Percentiles rank a stretch among this genome's conserved stretches.
Evolutionary conservation across 2,113 vertebrate genomes (phyloP).

Genomic region (Gopherus flavomarginatus): DNA sequence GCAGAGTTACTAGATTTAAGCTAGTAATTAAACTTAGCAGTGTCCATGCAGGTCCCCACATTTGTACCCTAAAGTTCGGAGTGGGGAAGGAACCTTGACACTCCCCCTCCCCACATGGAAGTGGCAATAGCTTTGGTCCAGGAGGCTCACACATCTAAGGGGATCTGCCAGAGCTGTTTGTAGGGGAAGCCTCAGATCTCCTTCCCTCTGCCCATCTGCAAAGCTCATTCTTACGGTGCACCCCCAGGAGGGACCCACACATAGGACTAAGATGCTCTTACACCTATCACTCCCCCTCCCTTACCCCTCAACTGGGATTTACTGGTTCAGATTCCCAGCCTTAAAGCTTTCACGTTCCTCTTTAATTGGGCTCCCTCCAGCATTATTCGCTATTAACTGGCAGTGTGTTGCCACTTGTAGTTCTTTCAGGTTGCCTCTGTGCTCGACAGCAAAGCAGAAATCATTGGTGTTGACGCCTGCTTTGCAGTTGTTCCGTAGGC

Average conservation of each 20-base stretch:
- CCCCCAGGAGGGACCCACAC: background rate
- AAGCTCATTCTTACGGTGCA: background rate
- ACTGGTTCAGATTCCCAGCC: background rate
- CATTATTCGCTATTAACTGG: background rate
- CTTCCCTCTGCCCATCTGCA: background rate
- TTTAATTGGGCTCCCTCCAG: background rate
- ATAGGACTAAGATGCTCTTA: background rate
- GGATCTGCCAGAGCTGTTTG: background rate
- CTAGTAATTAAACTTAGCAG: too few species aligned
- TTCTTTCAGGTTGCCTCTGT: background rate
- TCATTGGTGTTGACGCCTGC: background rate
- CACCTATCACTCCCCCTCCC: background rate
- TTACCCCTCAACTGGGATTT: background rate
- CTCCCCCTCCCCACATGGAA: rapidly evolving
- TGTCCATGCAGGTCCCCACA: too few species aligned
- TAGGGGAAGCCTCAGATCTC: background rate
- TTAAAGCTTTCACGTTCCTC: background rate
- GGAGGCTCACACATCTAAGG: background rate
- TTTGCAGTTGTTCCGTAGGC: background rate
- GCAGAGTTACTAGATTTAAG: too few species aligned
- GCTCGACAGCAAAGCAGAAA: background rate
- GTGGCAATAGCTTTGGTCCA: background rate
- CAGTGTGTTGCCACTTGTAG: background rate
- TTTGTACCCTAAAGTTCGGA: too few species aligned
- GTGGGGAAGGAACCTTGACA: too few species aligned